These are phyloP conservation scores for Pipra filicauda DNA, from an alignment of 2,113 vertebrate species.

Conservation along the genomic window DNA sequence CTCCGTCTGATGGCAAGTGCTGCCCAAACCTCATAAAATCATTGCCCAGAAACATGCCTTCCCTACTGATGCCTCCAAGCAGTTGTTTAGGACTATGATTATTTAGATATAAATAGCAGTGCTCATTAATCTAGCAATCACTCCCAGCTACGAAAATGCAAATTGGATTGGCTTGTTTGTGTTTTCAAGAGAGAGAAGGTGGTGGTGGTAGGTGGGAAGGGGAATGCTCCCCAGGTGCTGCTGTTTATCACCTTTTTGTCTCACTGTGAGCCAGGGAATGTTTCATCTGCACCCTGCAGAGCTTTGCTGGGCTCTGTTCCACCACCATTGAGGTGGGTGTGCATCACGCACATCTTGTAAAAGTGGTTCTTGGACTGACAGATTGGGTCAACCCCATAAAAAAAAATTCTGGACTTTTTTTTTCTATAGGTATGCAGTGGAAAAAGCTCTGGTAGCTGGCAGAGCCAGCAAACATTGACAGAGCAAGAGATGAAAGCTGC, in stretches of 20 bases:
- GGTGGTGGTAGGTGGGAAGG: not conserved
- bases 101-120: slow-evolving; percentile 28
- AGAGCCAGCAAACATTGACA: not conserved
- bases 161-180: slow-evolving; percentile 34
- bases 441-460: not conserved
- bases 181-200: not conserved
- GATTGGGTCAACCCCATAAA: not conserved
- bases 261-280: not conserved
- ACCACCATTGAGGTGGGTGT: not conserved
- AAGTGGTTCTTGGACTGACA: not conserved
- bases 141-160: slow-evolving; percentile 35
- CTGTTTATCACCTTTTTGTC: slow-evolving; percentile 26
- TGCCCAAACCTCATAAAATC: not conserved
- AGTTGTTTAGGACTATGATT: not conserved
- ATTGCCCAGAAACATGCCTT: not conserved
- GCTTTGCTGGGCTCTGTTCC: not conserved
- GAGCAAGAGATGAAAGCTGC: not conserved
- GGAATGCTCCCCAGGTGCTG: not conserved
- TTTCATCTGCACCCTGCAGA: slow-evolving; percentile 26
- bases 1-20: not conserved
- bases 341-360: not conserved
- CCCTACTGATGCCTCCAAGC: not conserved
- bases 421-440: not conserved
- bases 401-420: not conserved
- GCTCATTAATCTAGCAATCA: slow-evolving; percentile 7